phyloP scores from a whole-genome alignment of 1,140 invertebrate species.

The Schlechtendalia chinensis region DNA sequence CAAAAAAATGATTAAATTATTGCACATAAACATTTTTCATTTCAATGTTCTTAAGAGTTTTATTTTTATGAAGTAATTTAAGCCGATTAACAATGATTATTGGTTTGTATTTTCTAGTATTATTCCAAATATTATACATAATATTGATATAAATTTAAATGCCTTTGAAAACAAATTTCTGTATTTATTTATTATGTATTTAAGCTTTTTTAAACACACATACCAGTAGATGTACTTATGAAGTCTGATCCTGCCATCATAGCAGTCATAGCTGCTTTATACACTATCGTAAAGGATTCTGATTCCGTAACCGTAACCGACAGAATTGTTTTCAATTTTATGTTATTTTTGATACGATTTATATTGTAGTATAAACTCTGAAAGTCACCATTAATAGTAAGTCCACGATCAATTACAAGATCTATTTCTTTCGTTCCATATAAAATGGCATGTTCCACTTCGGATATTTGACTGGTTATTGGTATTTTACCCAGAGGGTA shows the following conservation, averaged over 20 bases:
- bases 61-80: too few relatives aligned
- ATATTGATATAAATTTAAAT: neutral
- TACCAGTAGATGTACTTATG: slow-evolving; percentile 96
- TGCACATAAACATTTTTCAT: too few relatives aligned
- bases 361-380: slow-evolving; percentile 76
- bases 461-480: slow-evolving; percentile 75
- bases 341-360: slow-evolving; percentile 71
- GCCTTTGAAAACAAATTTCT: too few relatives aligned
- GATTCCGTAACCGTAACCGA: slow-evolving; percentile 93
- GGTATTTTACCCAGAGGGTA: slow-evolving; percentile 90
- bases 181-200: neutral
- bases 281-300: slow-evolving; percentile 81
- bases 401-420: slow-evolving; percentile 87
- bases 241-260: slow-evolving; percentile 97
- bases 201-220: neutral
- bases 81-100: too few relatives aligned
- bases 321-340: slow-evolving; percentile 92
- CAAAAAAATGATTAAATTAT: too few relatives aligned
- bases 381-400: slow-evolving; percentile 84
- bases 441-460: slow-evolving; percentile 78
- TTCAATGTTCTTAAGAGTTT: too few relatives aligned
- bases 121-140: too few relatives aligned
- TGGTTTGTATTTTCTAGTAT: too few relatives aligned
- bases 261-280: slow-evolving; percentile 86
- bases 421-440: slow-evolving; percentile 93